A percentile compares a stretch with the other conserved stretches of the same genome.
phyloP scores from a whole-genome alignment of 1,140 invertebrate species.

The Batillaria attramentaria region DNA sequence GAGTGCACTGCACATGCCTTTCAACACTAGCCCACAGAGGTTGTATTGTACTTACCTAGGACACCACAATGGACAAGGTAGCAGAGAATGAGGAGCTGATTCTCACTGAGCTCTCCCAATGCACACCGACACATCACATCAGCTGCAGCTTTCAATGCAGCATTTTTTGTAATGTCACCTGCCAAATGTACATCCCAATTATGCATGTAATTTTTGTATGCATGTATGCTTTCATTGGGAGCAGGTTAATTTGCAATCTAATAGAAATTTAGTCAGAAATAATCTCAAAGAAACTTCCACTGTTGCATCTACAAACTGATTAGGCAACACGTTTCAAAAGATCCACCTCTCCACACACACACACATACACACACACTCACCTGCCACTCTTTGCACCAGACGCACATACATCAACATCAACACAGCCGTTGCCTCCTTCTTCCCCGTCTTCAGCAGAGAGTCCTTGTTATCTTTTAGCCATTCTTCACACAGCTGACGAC shows the following conservation, averaged over 20 bases:
- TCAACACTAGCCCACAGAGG: no score
- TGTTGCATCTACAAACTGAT: neutral
- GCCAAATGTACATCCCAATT: neutral
- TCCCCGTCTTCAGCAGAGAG: neutral
- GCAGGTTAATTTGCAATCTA: neutral
- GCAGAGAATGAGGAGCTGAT: neutral
- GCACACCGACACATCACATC: neutral
- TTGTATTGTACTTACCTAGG: neutral
- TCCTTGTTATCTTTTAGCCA: slow-evolving; percentile 15
- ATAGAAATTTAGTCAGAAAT: neutral
- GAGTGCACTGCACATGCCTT: no score
- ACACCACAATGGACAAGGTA: neutral
- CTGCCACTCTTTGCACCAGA: neutral
- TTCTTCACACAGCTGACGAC: neutral
- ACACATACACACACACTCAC: neutral
- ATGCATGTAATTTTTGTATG: neutral
- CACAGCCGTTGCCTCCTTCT: neutral
- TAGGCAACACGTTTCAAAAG: neutral
- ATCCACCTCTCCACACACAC: neutral
- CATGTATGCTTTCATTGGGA: neutral
- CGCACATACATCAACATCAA: slow-evolving; percentile 8
- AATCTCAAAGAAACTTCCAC: neutral
- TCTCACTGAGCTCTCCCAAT: neutral
- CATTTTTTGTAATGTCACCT: neutral
- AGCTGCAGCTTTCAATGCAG: neutral